Conservation (phyloP, 1,140 invertebrate genomes). For the Physella acuta region DNA sequence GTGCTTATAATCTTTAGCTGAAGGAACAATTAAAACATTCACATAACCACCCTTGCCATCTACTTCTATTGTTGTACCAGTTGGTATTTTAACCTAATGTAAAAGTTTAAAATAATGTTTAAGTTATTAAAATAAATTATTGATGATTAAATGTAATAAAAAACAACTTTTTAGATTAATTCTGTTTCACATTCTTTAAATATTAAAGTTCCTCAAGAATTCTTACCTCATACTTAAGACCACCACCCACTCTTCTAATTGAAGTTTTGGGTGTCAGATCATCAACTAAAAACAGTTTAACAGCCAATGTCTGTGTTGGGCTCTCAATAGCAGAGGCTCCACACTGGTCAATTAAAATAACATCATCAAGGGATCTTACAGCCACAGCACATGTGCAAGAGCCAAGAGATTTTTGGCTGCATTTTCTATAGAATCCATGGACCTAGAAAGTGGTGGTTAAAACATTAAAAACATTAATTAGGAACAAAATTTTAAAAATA, state of each 20-base stretch:
- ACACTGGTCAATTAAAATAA: slow-evolving; percentile 47
- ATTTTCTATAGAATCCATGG: slow-evolving; percentile 35
- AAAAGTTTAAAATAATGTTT: slow-evolving; percentile 1
- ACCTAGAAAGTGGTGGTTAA: slow-evolving; percentile 30
- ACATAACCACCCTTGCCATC: slow-evolving; percentile 33
- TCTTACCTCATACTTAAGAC: slow-evolving; percentile 38
- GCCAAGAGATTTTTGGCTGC: slow-evolving; percentile 23
- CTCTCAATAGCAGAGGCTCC: slow-evolving; percentile 7
- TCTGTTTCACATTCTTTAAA: not conserved
- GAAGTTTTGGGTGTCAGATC: slow-evolving; percentile 41
- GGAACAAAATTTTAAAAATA: not conserved
- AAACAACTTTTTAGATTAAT: not conserved
- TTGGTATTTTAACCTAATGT: slow-evolving; percentile 42
- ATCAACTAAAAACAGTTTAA: slow-evolving; percentile 47
- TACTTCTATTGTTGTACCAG: slow-evolving; percentile 40
- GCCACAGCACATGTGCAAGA: slow-evolving; percentile 47
- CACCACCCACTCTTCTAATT: slow-evolving; percentile 42
- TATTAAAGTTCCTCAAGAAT: not conserved
- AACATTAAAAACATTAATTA: not conserved
- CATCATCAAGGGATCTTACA: slow-evolving; percentile 40
- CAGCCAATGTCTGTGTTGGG: slow-evolving; percentile 22
- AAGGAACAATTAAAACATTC: slow-evolving; percentile 37
- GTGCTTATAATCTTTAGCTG: slow-evolving; percentile 35
- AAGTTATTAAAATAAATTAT: not conserved
- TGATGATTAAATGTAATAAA: not conserved